These are phyloP conservation scores for Belgica antarctica DNA, from an alignment of 2,888 invertebrate genomes.

Conservation along the genomic window DNA sequence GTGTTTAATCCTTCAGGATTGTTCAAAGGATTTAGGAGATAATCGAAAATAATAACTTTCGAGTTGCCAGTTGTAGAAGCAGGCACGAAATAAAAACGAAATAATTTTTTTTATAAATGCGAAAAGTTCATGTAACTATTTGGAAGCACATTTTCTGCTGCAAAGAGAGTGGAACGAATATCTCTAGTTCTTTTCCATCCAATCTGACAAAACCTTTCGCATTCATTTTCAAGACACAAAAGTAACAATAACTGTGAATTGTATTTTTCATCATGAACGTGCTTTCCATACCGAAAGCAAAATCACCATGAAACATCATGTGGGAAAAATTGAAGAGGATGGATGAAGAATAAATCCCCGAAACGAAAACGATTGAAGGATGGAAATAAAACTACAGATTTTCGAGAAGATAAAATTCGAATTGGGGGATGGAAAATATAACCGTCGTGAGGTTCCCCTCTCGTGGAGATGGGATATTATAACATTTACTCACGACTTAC, in stretches of 20 bases:
- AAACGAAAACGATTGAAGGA: neutral
- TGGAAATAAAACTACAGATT: slow-evolving; percentile 7
- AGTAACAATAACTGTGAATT: slow-evolving; percentile 29
- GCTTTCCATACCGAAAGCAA: slow-evolving; percentile 11
- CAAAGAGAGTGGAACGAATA: neutral
- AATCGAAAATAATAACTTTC: slow-evolving; percentile 6
- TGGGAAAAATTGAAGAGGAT: slow-evolving; percentile 19
- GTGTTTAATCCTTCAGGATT: neutral
- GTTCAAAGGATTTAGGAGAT: neutral
- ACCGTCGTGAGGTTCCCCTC: no score
- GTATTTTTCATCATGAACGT: slow-evolving; percentile 29
- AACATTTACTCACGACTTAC: neutral
- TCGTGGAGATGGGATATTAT: no score
- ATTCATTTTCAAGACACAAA: neutral
- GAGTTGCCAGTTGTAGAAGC: no score
- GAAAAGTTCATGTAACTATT: slow-evolving; percentile 25
- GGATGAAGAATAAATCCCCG: neutral
- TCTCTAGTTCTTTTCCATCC: neutral
- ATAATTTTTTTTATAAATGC: neutral
- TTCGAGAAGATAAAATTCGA: slow-evolving; percentile 5
- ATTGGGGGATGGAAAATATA: neutral
- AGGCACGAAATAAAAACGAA: no score
- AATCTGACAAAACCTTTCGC: neutral
- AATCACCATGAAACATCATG: neutral
- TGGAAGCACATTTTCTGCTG: neutral